Evolutionary conservation across 2,113 vertebrate genomes (phyloP).

Genomic region (Colinus virginianus): DNA sequence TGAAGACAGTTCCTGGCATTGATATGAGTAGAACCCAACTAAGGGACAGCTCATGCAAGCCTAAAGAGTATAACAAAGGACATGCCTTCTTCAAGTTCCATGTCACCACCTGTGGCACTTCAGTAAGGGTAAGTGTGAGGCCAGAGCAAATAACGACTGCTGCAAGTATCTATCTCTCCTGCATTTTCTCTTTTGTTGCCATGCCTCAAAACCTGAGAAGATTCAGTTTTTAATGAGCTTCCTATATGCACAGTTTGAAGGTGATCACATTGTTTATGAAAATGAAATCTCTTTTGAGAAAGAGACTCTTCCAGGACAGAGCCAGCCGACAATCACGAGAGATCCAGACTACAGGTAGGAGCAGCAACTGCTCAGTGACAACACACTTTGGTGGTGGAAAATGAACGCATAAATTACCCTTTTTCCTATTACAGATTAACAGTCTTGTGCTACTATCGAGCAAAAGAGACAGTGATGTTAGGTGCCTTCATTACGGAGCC

Average conservation of each 20-base stretch:
- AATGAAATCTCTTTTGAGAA: conserved; percentile 72
- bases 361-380: neutral
- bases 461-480: conserved; percentile 57
- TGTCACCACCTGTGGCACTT: conserved; percentile 64
- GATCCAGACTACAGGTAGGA: conserved; percentile 72
- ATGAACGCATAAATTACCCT: neutral
- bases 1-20: conserved; percentile 62
- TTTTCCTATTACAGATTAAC: conserved; percentile 40
- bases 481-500: neutral
- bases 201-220: neutral
- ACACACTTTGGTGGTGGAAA: neutral
- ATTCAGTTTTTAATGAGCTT: conserved; percentile 15
- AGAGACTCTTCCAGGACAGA: conserved; percentile 47
- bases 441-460: conserved; percentile 60
- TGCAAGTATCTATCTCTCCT: neutral
- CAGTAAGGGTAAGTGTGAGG: conserved; percentile 49
- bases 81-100: conserved; percentile 70
- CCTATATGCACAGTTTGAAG: conserved; percentile 63
- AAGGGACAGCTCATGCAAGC: conserved; percentile 65
- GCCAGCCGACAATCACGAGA: conserved; percentile 12
- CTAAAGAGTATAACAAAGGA: conserved; percentile 37
- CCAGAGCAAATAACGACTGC: neutral
- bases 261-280: conserved; percentile 65
- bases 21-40: conserved; percentile 69
- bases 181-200: conserved; percentile 2